Percentiles rank a stretch among this genome's conserved stretches.
phyloP scores from a whole-genome alignment of 2,888 invertebrate genomes.

The Caenorhabditis sulstoni region DNA sequence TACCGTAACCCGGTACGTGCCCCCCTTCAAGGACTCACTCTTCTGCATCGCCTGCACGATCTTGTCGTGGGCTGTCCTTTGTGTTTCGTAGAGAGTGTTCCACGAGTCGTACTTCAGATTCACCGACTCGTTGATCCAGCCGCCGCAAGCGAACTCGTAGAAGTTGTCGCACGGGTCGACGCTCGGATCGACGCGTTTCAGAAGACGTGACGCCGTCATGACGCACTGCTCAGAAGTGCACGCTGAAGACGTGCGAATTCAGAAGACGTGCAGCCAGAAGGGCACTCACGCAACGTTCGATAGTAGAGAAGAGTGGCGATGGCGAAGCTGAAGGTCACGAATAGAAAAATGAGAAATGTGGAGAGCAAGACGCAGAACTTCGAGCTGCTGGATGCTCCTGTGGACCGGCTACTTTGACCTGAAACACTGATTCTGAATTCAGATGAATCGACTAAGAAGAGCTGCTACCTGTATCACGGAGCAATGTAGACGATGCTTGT shows the following conservation, averaged over 20 bases:
- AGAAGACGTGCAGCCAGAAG: neutral
- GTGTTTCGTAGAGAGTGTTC: slow-evolving; percentile 65
- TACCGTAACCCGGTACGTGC: neutral
- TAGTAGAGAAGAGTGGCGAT: slow-evolving; percentile 51
- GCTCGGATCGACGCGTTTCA: slow-evolving; percentile 36
- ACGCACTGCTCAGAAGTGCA: slow-evolving; percentile 55
- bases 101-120: slow-evolving; percentile 61
- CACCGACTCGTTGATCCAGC: slow-evolving; percentile 65
- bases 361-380: slow-evolving; percentile 51
- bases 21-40: slow-evolving; percentile 35
- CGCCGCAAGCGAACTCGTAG: slow-evolving; percentile 65
- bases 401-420: slow-evolving; percentile 30
- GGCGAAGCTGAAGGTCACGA: slow-evolving; percentile 53
- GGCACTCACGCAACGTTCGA: slow-evolving; percentile 41
- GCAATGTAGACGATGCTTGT: slow-evolving; percentile 56
- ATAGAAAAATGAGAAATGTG: slow-evolving; percentile 54
- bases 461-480: slow-evolving; percentile 48
- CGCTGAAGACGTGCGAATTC: slow-evolving; percentile 28
- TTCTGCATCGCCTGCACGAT: slow-evolving; percentile 61
- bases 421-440: neutral
- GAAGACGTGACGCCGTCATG: slow-evolving; percentile 55
- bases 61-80: slow-evolving; percentile 57
- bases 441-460: neutral
- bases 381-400: slow-evolving; percentile 19
- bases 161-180: slow-evolving; percentile 60